These are phyloP conservation scores for Lycocerus yunnanus DNA, from an alignment of 2,888 invertebrate genomes.

Conservation along the genomic window DNA sequence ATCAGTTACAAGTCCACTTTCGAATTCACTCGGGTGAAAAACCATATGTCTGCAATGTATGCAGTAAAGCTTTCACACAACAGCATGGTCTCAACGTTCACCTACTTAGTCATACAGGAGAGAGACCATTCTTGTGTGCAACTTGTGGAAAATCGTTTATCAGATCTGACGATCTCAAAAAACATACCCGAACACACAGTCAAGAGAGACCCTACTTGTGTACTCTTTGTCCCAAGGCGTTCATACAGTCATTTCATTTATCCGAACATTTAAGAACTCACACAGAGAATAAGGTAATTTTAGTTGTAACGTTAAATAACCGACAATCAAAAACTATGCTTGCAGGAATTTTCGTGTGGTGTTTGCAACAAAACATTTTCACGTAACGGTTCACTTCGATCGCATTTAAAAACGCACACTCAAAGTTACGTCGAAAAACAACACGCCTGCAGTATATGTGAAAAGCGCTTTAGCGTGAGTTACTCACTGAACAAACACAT, in stretches of 20 bases:
- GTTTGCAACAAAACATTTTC: slow-evolving; percentile 38
- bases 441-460: slow-evolving; percentile 32
- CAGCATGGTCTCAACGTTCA: slow-evolving; percentile 47
- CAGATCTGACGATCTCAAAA: slow-evolving; percentile 43
- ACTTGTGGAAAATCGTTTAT: slow-evolving; percentile 44
- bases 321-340: background rate
- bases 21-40: slow-evolving; percentile 40
- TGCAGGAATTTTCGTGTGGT: slow-evolving; percentile 30
- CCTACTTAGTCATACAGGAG: slow-evolving; percentile 45
- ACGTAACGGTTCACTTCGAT: slow-evolving; percentile 35
- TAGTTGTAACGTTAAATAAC: background rate
- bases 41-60: slow-evolving; percentile 44
- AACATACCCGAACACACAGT: slow-evolving; percentile 42
- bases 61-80: slow-evolving; percentile 46
- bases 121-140: slow-evolving; percentile 42
- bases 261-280: slow-evolving; percentile 37
- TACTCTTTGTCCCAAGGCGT: slow-evolving; percentile 37
- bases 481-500: slow-evolving; percentile 38
- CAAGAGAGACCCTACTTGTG: slow-evolving; percentile 44
- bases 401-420: slow-evolving; percentile 38
- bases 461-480: slow-evolving; percentile 33
- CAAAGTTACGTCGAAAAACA: slow-evolving; percentile 33
- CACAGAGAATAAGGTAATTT: slow-evolving; percentile 31
- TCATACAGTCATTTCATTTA: slow-evolving; percentile 38
- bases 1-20: slow-evolving; percentile 42